Evolutionary conservation across 2,113 vertebrate genomes (phyloP), one percentile per base, ranked within the genome.

Genomic region (Ariopsis seemanni): DNA sequence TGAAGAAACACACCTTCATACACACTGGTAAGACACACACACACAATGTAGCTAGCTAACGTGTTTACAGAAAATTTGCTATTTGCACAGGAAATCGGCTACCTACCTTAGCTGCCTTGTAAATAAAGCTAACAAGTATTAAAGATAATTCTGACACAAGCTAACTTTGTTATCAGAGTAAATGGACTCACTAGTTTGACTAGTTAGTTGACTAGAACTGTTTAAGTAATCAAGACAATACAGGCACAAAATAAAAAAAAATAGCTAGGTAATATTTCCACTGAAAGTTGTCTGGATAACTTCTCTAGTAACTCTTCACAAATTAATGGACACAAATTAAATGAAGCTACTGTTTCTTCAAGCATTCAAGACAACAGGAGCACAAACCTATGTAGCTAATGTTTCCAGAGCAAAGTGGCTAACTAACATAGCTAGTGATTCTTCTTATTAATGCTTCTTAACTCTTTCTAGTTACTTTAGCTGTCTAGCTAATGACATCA

Each of bases 1-100:
- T 96, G 95, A 96, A 96, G 92, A 96, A 96, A 84, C 95, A 96
- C 90, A 96, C 95, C 48, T 96, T 96, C 90, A 96, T 94, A 84
- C 95, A 96, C 94, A 96, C 95, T 88, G 95, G 95, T 96, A 74
- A 89, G 86, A 60, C 42, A 62, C n/a, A 90, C 82, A 84, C 82
- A 42, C 72, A 53, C 27, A 53, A 34, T 34, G 34, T 1, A 34
- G 34, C 34, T 34, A 34, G 34, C 34, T 34, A 34, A 34, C 2
- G 34, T 1, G 34, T 34, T 34, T 1, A 1, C 1, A 34, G 34
- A 34, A 34, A 34, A 34, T 34, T 34, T 34, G 2, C 34, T 34
- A 42, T 42, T 42, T 42, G 42, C 42, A 42, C 42, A 42, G 42
- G 42, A 42, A 42, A 42, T 42, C 4, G 0, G 2, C 42, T 42